Evolutionary conservation across 2,888 invertebrate genomes (phyloP).

Genomic region (Diarsia rubi): DNA sequence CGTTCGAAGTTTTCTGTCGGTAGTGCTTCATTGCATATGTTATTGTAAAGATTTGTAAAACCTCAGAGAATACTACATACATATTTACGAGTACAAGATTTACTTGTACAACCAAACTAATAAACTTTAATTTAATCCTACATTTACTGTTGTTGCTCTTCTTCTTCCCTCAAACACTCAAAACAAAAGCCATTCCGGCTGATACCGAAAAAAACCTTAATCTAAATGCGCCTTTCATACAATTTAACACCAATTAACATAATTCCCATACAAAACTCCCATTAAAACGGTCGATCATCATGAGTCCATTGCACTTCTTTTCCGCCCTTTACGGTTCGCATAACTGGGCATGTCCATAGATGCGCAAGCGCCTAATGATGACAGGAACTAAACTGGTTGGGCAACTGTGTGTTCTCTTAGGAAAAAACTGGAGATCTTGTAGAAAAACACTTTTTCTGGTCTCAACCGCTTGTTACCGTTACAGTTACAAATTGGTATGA

Average conservation of each 20-base stretch:
- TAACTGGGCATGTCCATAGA: conserved; percentile 68
- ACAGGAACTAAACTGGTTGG: conserved; percentile 79
- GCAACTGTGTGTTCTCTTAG: conserved; percentile 64
- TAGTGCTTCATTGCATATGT: not conserved
- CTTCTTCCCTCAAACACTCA: not conserved
- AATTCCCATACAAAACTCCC: conserved; percentile 60
- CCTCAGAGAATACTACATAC: not conserved
- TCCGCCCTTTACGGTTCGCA: conserved; percentile 57
- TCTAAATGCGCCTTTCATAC: conserved; percentile 24
- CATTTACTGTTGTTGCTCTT: not conserved
- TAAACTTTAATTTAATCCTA: not conserved
- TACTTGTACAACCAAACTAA: not conserved
- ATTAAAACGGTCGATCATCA: conserved; percentile 59
- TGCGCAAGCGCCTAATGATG: conserved; percentile 74
- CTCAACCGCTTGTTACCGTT: conserved; percentile 59
- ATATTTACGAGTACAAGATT: too few relatives aligned
- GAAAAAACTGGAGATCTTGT: conserved; percentile 64
- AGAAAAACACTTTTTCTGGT: conserved; percentile 64
- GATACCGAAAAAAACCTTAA: conserved; percentile 3
- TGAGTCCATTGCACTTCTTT: conserved; percentile 67
- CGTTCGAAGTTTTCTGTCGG: not conserved
- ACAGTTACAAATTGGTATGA: conserved; percentile 61
- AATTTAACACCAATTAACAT: conserved; percentile 52
- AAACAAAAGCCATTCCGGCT: not conserved
- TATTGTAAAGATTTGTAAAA: not conserved